Evolutionary conservation across 2,888 invertebrate species (phyloP), one percentile per base, ranked within the genome.

Genomic region (Siphlonurus alternatus): DNA sequence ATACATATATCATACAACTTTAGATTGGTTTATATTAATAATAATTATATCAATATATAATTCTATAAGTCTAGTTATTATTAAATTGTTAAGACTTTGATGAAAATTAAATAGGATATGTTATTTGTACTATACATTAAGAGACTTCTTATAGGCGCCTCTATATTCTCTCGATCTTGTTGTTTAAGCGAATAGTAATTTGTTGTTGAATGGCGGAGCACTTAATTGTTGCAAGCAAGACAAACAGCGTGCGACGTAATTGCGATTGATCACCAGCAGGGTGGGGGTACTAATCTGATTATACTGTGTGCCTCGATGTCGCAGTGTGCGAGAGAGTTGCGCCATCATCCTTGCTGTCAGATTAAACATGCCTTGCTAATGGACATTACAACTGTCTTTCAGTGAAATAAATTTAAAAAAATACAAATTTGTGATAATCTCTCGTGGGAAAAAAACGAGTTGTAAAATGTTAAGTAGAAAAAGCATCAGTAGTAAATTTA

Each of bases 191-290:
- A 56, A 56, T 56, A 18, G 56, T 56, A 56, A 56, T 56, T 56
- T 56, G 56, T 56, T 56, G 56, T 56, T 56, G 56, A 56, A 56
- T 56, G 56, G 56, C 56, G 56, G 19, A 56, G 22, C 56, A 56
- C 56, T 56, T 56, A 56, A 56, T 56, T 56, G 56, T 56, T 56
- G 22, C 56, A 20, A 56, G 56, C 56, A 56, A 56, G 56, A 56
- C 56, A 56, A 56, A 56, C 56, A 56, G 56, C 56, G 22, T 56
- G 56, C 56, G 56, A 20, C 56, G 56, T 56, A 56, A 56, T 56
- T 56, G 56, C 56, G 56, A 56, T 56, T 56, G 56, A 56, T 56
- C 56, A 56, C 56, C n/a, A 22, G n/a, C n/a, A 7, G 56, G n/a
- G n/a, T n/a, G 7, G 15, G 56, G 5, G 38, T 7, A 7, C n/a